phyloP scores from a whole-genome alignment of 1,140 invertebrate species.

The Pantala flavescens region DNA sequence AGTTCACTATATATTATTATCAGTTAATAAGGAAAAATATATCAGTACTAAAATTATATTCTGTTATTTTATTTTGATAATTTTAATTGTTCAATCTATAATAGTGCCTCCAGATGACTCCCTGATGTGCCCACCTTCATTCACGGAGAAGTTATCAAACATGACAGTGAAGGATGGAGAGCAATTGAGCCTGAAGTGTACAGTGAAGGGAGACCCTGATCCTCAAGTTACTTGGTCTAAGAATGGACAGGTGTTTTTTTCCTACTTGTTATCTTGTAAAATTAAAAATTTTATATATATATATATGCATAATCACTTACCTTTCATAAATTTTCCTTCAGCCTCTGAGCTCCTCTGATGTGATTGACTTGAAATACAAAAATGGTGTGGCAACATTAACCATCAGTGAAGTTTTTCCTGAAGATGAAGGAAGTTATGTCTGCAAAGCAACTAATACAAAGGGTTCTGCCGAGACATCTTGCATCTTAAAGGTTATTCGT shows the following conservation, averaged over 20 bases:
- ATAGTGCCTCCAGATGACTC: slow-evolving; percentile 73
- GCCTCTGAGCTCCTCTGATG: slow-evolving; percentile 62
- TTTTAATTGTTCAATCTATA: slow-evolving; percentile 21
- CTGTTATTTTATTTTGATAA: too few species aligned
- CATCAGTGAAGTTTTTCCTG: slow-evolving; percentile 86
- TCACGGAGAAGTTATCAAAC: slow-evolving; percentile 60
- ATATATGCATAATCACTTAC: background rate
- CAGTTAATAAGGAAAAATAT: too few species aligned
- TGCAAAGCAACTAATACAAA: slow-evolving; percentile 86
- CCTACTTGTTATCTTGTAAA: background rate
- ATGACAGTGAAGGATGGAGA: slow-evolving; percentile 69
- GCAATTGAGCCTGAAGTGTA: slow-evolving; percentile 60
- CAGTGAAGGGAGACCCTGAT: slow-evolving; percentile 82
- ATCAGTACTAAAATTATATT: too few species aligned
- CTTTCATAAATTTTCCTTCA: slow-evolving; percentile 23
- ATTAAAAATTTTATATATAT: background rate
- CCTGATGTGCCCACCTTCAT: slow-evolving; percentile 72
- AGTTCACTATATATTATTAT: too few species aligned
- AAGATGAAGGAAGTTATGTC: slow-evolving; percentile 81
- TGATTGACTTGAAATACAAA: slow-evolving; percentile 84
- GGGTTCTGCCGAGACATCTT: slow-evolving; percentile 68
- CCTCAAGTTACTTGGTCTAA: slow-evolving; percentile 81
- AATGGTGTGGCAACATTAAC: slow-evolving; percentile 72
- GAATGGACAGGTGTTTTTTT: slow-evolving; percentile 48
- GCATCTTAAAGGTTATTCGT: slow-evolving; percentile 74